Evolutionary conservation across 2,113 vertebrate genomes (phyloP).

Genomic region (Thinocorus orbignyianus): DNA sequence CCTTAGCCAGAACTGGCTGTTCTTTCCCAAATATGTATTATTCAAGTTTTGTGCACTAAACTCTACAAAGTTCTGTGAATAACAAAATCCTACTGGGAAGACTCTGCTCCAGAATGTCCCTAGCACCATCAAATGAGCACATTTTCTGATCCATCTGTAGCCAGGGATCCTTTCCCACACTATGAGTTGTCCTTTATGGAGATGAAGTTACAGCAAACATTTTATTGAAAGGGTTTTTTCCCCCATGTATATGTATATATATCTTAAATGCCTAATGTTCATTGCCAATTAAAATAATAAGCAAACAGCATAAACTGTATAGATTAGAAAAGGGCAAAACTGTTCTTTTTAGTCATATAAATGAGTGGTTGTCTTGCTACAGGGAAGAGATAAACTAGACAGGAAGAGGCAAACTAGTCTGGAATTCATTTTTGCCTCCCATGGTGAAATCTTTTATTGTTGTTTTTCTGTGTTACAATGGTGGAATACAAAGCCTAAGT

Average conservation of each 20-base stretch:
- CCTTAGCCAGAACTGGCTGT: neutral
- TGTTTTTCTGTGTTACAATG: neutral
- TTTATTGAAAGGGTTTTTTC: neutral
- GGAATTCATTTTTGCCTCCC: constrained; percentile 42
- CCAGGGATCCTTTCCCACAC: neutral
- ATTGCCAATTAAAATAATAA: constrained; percentile 69
- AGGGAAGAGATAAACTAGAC: constrained; percentile 3
- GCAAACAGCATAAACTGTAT: constrained; percentile 18
- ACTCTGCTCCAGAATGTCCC: neutral
- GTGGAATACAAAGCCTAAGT: neutral
- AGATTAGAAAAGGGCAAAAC: constrained; percentile 30
- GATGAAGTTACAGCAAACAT: neutral
- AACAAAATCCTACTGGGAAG: neutral
- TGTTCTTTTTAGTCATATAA: constrained; percentile 35
- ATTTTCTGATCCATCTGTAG: neutral
- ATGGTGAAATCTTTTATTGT: constrained; percentile 8
- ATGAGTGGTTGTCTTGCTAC: constrained; percentile 8
- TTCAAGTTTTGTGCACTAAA: neutral
- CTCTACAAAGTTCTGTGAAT: neutral
- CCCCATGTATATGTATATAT: neutral
- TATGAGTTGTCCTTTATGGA: neutral
- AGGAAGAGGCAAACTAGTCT: neutral
- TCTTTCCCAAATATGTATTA: neutral
- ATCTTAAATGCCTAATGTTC: neutral
- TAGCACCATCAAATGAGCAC: neutral